phyloP scores from a whole-genome alignment of 2,113 vertebrate genomes.

The Sapayoa aenigma region DNA sequence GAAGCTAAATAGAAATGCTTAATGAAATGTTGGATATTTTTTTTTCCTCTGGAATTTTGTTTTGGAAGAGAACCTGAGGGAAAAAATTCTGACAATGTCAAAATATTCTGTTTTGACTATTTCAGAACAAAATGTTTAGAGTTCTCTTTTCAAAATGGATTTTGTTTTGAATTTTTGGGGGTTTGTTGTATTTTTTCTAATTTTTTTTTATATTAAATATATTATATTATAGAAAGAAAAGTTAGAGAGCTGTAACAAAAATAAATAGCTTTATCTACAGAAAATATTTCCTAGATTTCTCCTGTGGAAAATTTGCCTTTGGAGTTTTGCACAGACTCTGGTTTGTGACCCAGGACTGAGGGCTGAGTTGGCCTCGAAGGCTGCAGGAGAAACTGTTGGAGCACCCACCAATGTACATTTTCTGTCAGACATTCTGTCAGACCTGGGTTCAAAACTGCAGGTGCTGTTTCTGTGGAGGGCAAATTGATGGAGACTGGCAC shows the following conservation, averaged over 20 bases:
- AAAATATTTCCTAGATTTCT: constrained; percentile 3
- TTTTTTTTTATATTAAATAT: not conserved
- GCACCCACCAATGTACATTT: not conserved
- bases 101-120: constrained; percentile 65
- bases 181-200: not conserved
- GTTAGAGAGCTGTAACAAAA: not conserved
- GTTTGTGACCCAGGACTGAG: not conserved
- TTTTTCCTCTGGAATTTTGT: constrained; percentile 56
- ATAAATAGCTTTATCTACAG: not conserved
- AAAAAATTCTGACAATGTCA: constrained; percentile 62
- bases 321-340: not conserved
- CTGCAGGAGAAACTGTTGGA: not conserved
- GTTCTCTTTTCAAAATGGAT: not conserved
- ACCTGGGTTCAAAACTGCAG: not conserved
- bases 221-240: not conserved
- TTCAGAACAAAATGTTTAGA: constrained; percentile 56
- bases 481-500: not conserved
- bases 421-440: not conserved
- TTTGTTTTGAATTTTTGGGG: constrained; percentile 56
- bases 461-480: not conserved
- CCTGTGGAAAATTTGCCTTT: constrained; percentile 5
- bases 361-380: not conserved
- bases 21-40: not conserved
- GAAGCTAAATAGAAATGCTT: constrained; percentile 1
- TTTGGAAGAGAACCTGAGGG: constrained; percentile 62